Evolutionary conservation across 1,140 invertebrate species (phyloP).

Genomic region (Calephelis nemesis): DNA sequence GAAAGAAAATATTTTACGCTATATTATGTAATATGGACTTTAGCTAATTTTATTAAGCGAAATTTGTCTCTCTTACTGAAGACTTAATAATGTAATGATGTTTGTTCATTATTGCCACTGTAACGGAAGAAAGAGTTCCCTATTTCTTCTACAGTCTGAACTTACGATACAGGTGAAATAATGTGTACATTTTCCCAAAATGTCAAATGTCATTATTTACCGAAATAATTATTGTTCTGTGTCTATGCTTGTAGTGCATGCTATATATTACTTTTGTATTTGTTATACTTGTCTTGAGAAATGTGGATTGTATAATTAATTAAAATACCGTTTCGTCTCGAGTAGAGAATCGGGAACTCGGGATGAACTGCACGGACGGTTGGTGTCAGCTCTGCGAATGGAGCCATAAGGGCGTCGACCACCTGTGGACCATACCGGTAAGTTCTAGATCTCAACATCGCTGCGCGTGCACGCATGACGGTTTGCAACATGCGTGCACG

Average conservation of each 20-base stretch:
- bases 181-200: no score
- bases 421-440: slow-evolving; percentile 50
- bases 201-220: not conserved
- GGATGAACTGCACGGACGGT: slow-evolving; percentile 37
- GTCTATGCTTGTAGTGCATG: not conserved
- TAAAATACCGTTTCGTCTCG: slow-evolving; percentile 43
- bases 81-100: no score
- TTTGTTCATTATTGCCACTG: no score
- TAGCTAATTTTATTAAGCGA: no score
- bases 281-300: not conserved
- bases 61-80: no score
- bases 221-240: not conserved
- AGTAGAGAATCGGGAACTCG: slow-evolving; percentile 50
- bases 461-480: slow-evolving; percentile 65
- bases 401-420: slow-evolving; percentile 29
- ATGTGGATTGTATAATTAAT: not conserved
- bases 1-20: no score
- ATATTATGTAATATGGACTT: not conserved
- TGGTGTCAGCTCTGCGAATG: slow-evolving; percentile 29
- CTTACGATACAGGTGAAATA: no score
- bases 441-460: slow-evolving; percentile 80
- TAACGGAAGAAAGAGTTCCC: no score
- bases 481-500: slow-evolving; percentile 53
- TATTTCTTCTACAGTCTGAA: no score
- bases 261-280: not conserved